These are phyloP conservation scores for Chaitophorus viminalis DNA, from an alignment of 2,888 invertebrate genomes.

Conservation along the genomic window DNA sequence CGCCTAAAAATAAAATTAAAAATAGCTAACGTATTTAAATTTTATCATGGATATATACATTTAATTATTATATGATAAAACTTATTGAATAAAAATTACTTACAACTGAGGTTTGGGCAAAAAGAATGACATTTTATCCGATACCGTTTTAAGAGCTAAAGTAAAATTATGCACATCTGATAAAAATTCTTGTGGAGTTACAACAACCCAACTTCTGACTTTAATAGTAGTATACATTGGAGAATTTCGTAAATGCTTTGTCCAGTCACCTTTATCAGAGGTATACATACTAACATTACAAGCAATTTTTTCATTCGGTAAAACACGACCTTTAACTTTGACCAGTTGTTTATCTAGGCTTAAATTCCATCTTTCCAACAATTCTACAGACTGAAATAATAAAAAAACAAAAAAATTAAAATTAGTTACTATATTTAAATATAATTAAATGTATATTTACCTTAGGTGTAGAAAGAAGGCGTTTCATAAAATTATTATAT, in stretches of 20 bases:
- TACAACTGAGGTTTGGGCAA: constrained; percentile 65
- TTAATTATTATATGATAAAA: background rate
- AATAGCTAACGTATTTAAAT: background rate
- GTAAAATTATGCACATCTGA: no score
- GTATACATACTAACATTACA: constrained; percentile 64
- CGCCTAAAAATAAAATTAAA: background rate
- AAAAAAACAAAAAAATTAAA: background rate
- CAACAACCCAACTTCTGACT: constrained; percentile 68
- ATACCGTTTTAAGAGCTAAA: constrained; percentile 67
- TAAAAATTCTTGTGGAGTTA: constrained; percentile 67
- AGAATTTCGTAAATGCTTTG: constrained; percentile 72
- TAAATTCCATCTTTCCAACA: constrained; percentile 78
- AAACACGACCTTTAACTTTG: constrained; percentile 75
- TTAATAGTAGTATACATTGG: constrained; percentile 67
- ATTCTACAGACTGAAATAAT: constrained; percentile 66
- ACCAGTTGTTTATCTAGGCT: constrained; percentile 74
- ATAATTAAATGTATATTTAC: constrained; percentile 32
- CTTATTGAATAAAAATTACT: constrained; percentile 56
- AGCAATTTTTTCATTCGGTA: constrained; percentile 75
- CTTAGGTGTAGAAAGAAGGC: constrained; percentile 15
- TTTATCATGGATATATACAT: background rate
- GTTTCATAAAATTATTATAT: constrained; percentile 40
- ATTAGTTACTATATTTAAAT: background rate
- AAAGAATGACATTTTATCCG: constrained; percentile 68
- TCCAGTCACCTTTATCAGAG: constrained; percentile 80